Evolutionary conservation across 2,113 vertebrate species (phyloP).

Genomic region (Solea solea): DNA sequence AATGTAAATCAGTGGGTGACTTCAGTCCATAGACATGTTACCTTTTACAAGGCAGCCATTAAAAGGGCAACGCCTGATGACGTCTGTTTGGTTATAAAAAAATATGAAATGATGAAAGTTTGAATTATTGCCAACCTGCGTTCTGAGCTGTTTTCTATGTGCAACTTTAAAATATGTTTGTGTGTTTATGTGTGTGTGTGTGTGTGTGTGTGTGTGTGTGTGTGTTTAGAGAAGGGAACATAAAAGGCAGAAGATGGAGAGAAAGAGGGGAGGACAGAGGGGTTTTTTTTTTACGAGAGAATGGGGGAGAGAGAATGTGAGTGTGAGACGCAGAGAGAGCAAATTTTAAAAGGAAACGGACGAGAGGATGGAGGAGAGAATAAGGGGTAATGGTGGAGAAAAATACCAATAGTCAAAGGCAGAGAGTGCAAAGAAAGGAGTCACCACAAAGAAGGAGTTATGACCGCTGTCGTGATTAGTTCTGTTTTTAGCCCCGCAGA

Average conservation of each 20-base stretch:
- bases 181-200: conserved; percentile 7
- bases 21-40: conserved; percentile 19
- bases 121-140: conserved; percentile 21
- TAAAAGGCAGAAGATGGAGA: conserved; percentile 13
- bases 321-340: conserved; percentile 10
- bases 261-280: conserved; percentile 19
- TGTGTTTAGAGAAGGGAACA: conserved; percentile 8
- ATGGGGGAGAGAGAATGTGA: background rate
- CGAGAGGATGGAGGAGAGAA: conserved; percentile 52
- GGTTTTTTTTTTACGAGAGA: conserved; percentile 55
- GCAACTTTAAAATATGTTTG: conserved; percentile 23
- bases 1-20: background rate
- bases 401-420: conserved; percentile 59
- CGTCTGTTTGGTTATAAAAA: conserved; percentile 24
- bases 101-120: conserved; percentile 22
- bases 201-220: conserved; percentile 7
- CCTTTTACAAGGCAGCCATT: conserved; percentile 31
- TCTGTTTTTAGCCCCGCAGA: conserved; percentile 79
- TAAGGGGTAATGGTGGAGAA: conserved; percentile 71
- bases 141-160: conserved; percentile 8
- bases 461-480: conserved; percentile 73
- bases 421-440: conserved; percentile 52
- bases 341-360: conserved; percentile 61
- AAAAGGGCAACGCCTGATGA: conserved; percentile 12
- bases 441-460: conserved; percentile 70